These are phyloP conservation scores for Drosophila repleta DNA, from an alignment of 1,140 invertebrate genomes.

Conservation along the genomic window DNA sequence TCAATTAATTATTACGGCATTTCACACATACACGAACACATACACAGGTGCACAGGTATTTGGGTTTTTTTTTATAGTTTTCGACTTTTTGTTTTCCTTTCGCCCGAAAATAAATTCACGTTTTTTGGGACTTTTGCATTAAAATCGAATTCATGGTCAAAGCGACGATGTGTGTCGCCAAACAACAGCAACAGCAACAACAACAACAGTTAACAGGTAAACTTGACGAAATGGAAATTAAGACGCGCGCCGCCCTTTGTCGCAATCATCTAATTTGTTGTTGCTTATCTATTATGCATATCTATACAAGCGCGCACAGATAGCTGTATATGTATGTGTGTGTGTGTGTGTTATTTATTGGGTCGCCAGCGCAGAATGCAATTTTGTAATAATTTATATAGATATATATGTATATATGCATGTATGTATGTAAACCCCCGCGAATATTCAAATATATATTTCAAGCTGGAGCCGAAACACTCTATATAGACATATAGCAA, in stretches of 20 bases:
- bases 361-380: slow-evolving; percentile 66
- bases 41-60: slow-evolving; percentile 22
- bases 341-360: slow-evolving; percentile 54
- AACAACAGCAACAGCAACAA: slow-evolving; percentile 55
- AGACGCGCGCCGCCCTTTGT: slow-evolving; percentile 57
- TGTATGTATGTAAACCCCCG: slow-evolving; percentile 24
- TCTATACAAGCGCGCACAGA: not conserved
- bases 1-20: slow-evolving; percentile 81
- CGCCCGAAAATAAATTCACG: slow-evolving; percentile 58
- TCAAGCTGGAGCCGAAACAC: not conserved
- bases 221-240: slow-evolving; percentile 77
- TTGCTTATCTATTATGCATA: slow-evolving; percentile 47
- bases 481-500: slow-evolving; percentile 23
- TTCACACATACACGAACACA: slow-evolving; percentile 48
- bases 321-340: not conserved
- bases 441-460: slow-evolving; percentile 53
- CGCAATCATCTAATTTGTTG: slow-evolving; percentile 71
- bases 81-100: slow-evolving; percentile 52
- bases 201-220: slow-evolving; percentile 59
- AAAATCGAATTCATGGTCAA: slow-evolving; percentile 79
- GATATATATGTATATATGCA: too few relatives aligned
- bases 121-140: slow-evolving; percentile 79
- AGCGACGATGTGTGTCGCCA: slow-evolving; percentile 73
- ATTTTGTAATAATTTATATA: slow-evolving; percentile 58
- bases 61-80: slow-evolving; percentile 63